These are phyloP conservation scores for Aplysina aerophoba DNA, from an alignment of 37 sponge, comb jelly and placozoan species.

Conservation along the genomic window DNA sequence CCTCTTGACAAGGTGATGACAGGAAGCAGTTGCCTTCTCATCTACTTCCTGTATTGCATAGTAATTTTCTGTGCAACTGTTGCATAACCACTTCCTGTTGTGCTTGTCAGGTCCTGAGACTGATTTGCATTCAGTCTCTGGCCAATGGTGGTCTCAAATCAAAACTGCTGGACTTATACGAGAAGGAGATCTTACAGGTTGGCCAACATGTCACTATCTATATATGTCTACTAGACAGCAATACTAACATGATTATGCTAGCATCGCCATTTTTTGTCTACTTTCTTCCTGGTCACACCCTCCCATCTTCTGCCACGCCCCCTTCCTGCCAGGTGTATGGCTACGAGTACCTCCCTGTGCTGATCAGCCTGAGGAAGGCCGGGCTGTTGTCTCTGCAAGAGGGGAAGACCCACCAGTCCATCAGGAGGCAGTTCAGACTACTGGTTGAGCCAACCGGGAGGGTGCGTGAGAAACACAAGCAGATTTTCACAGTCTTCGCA, in stretches of 20 bases:
- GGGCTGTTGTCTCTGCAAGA: slow-evolving; percentile 85
- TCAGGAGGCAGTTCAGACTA: slow-evolving; percentile 73
- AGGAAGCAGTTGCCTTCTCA: too few species aligned
- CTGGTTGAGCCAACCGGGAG: slow-evolving; percentile 51
- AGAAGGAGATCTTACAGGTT: slow-evolving; percentile 88
- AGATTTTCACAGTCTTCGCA: too few species aligned
- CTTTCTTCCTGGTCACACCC: too few species aligned
- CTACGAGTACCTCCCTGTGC: slow-evolving; percentile 73
- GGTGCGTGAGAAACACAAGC: background rate
- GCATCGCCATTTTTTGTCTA: too few species aligned
- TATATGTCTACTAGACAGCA: too few species aligned
- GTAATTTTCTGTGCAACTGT: background rate
- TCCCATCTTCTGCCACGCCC: background rate
- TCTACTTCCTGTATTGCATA: too few species aligned
- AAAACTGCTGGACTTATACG: slow-evolving; percentile 88
- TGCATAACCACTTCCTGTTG: background rate
- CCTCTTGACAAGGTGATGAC: background rate
- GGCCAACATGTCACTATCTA: background rate
- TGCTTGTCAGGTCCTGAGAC: slow-evolving; percentile 69
- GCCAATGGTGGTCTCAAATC: slow-evolving; percentile 88
- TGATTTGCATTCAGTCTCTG: slow-evolving; percentile 93
- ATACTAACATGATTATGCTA: too few species aligned
- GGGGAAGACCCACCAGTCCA: slow-evolving; percentile 49
- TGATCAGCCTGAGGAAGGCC: slow-evolving; percentile 82
- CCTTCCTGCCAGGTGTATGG: slow-evolving; percentile 76